Conservation (phyloP, 2,113 vertebrate species). For the Penelope pileata region DNA sequence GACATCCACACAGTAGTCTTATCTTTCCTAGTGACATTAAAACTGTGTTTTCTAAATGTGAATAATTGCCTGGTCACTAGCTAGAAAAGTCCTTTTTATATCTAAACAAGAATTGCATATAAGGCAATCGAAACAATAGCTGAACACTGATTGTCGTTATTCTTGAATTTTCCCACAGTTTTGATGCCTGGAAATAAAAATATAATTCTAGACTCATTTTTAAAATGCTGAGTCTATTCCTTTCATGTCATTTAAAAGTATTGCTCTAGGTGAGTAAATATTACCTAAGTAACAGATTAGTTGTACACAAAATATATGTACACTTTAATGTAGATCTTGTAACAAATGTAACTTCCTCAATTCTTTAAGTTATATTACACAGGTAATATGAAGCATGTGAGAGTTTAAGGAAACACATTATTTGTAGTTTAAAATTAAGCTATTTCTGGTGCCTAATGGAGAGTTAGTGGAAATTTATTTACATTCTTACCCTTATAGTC, state of each 20-base stretch:
- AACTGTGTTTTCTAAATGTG: neutral
- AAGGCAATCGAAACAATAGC: neutral
- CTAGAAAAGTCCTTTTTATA: conserved; percentile 18
- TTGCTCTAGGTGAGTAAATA: neutral
- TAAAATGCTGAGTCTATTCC: neutral
- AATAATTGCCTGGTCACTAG: conserved; percentile 17
- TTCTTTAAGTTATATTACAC: neutral
- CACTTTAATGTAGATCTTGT: neutral
- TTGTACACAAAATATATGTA: neutral
- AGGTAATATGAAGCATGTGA: neutral
- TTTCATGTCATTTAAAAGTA: neutral
- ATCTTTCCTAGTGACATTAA: neutral
- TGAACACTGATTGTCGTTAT: neutral
- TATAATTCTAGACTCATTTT: neutral
- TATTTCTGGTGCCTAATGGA: neutral
- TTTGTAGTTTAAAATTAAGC: neutral
- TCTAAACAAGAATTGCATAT: neutral
- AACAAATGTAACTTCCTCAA: neutral
- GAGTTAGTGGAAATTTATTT: neutral
- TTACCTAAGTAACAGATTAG: neutral
- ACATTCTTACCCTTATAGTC: neutral
- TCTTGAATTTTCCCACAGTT: conserved; percentile 42
- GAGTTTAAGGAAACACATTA: neutral
- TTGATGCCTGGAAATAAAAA: neutral
- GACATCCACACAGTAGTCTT: neutral